Conservation (phyloP, 2,797 vertebrate genomes). For the Eulemur coronatus region DNA sequence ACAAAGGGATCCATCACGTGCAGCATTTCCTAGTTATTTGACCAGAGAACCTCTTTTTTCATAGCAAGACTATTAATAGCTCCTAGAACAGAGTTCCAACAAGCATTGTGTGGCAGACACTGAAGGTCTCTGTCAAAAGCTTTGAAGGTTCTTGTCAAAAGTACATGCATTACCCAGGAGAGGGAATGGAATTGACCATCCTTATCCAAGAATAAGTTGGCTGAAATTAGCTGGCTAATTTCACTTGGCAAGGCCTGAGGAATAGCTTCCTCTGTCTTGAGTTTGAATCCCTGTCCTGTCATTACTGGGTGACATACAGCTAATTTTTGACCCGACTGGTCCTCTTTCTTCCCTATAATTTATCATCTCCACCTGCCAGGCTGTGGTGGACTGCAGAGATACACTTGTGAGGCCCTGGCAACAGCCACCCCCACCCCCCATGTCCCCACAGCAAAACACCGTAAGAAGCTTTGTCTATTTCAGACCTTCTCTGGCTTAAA, state of each 20-base stretch:
- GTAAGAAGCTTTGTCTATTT: neutral
- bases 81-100: neutral
- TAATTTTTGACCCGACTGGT: neutral
- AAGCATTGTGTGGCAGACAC: neutral
- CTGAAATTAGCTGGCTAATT: constrained; percentile 9
- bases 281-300: neutral
- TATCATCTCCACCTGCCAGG: neutral
- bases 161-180: neutral
- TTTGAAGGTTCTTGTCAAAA: constrained; percentile 48
- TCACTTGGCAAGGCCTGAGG: neutral
- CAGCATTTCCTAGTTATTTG: neutral
- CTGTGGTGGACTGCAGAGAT: neutral
- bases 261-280: neutral
- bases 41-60: neutral
- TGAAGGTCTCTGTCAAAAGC: constrained; percentile 33
- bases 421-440: accelerated
- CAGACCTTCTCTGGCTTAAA: constrained; percentile 1
- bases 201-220: constrained; percentile 4
- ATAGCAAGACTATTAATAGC: constrained; percentile 41
- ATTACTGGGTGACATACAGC: neutral
- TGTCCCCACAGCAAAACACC: neutral
- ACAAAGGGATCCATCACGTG: neutral
- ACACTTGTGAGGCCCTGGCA: neutral
- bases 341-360: neutral
- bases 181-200: neutral